phyloP scores from a whole-genome alignment of 2,888 invertebrate genomes.

The Galeopsomyia nigrocyanea region DNA sequence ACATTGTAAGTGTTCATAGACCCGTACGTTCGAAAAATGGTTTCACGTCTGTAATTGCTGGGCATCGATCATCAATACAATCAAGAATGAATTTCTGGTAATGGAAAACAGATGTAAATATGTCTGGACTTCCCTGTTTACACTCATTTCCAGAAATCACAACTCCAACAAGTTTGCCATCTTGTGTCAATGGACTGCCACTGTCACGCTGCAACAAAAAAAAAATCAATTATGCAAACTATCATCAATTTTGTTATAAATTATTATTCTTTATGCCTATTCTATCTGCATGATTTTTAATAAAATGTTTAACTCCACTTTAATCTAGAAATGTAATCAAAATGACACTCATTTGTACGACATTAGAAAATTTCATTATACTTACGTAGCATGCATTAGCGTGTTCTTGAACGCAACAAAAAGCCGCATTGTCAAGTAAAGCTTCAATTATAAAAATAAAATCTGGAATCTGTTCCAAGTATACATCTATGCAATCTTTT shows the following conservation, averaged over 20 bases:
- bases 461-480: background rate
- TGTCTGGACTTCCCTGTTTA: background rate
- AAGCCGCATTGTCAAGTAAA: no score
- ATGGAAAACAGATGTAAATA: background rate
- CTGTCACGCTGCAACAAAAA: slow-evolving; percentile 2
- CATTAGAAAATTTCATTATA: no score
- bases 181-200: background rate
- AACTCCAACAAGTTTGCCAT: background rate
- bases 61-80: no score
- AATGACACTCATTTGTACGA: no score
- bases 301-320: background rate
- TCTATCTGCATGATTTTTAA: background rate
- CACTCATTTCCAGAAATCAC: background rate
- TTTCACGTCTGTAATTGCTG: no score
- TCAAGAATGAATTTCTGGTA: background rate
- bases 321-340: no score
- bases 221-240: background rate
- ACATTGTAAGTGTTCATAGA: no score
- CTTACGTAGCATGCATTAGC: background rate
- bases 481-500: background rate
- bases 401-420: no score
- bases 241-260: background rate
- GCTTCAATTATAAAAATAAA: background rate
- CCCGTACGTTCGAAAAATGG: no score
- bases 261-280: no score